Percentiles rank a stretch among this genome's conserved stretches.
phyloP scores from a whole-genome alignment of 2,113 vertebrate species.

The Ranitomeya variabilis region DNA sequence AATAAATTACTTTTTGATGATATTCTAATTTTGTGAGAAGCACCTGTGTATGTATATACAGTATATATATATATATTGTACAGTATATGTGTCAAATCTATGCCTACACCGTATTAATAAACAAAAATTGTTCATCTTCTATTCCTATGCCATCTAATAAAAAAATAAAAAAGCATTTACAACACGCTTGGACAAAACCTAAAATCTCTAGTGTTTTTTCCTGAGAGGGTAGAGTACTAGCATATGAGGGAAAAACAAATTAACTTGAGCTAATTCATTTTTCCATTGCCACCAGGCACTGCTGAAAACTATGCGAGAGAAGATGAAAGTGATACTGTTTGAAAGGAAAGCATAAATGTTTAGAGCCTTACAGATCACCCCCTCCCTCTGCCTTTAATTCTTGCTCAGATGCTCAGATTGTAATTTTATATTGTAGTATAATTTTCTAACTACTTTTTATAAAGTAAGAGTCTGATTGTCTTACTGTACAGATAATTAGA shows the following conservation, averaged over 20 bases:
- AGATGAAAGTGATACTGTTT: constrained; percentile 64
- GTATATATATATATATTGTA: too few species aligned
- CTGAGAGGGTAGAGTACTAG: constrained; percentile 58
- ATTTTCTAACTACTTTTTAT: neutral
- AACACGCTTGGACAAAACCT: neutral
- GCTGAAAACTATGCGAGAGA: constrained; percentile 60
- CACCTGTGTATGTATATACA: too few species aligned
- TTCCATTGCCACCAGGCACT: constrained; percentile 63
- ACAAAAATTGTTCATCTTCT: too few species aligned
- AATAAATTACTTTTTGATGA: too few species aligned
- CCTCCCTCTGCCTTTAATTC: neutral
- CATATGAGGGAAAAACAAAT: constrained; percentile 65
- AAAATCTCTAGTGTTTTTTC: constrained; percentile 22
- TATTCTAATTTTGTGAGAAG: too few species aligned
- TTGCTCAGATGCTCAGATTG: neutral
- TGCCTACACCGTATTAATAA: too few species aligned
- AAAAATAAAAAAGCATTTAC: constrained; percentile 10
- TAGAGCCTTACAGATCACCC: constrained; percentile 53
- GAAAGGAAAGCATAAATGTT: constrained; percentile 62
- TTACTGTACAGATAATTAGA: too few species aligned
- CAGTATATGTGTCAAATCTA: too few species aligned
- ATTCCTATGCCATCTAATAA: neutral
- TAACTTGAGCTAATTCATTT: constrained; percentile 64
- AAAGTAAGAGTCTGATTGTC: neutral
- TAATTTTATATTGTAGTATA: neutral